Conservation (phyloP, 2,797 vertebrate species). For the Acanthiza pusilla region DNA sequence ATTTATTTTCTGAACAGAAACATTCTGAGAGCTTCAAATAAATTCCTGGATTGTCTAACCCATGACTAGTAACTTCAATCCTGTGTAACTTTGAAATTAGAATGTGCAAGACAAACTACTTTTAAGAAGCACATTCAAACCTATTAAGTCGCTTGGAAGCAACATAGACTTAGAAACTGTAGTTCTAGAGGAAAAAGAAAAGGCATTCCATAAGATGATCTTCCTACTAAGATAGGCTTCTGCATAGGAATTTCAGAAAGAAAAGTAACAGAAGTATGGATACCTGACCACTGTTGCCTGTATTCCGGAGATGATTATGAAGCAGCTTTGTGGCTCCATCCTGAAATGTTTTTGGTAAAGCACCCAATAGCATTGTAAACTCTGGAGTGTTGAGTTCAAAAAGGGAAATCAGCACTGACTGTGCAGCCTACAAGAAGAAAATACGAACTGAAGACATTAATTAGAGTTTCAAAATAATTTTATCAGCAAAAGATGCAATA, state of each 20-base stretch:
- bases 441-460: background rate
- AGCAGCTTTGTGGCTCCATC: constrained; percentile 95
- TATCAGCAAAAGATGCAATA: background rate
- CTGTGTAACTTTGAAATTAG: background rate
- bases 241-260: background rate
- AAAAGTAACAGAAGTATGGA: background rate
- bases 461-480: background rate
- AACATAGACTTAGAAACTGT: background rate
- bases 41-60: background rate
- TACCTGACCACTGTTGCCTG: constrained; percentile 86
- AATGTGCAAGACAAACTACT: background rate
- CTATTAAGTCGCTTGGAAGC: background rate
- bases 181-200: background rate
- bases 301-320: constrained; percentile 93
- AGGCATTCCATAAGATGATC: background rate
- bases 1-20: background rate
- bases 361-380: constrained; percentile 94
- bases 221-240: background rate
- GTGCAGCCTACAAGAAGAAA: constrained; percentile 83
- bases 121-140: background rate
- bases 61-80: background rate
- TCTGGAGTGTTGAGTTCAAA: constrained; percentile 98
- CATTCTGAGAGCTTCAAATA: background rate
- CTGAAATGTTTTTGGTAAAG: constrained; percentile 96
- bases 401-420: constrained; percentile 91